phyloP scores from a whole-genome alignment of 2,113 vertebrate species.

The Eulacestoma nigropectus region DNA sequence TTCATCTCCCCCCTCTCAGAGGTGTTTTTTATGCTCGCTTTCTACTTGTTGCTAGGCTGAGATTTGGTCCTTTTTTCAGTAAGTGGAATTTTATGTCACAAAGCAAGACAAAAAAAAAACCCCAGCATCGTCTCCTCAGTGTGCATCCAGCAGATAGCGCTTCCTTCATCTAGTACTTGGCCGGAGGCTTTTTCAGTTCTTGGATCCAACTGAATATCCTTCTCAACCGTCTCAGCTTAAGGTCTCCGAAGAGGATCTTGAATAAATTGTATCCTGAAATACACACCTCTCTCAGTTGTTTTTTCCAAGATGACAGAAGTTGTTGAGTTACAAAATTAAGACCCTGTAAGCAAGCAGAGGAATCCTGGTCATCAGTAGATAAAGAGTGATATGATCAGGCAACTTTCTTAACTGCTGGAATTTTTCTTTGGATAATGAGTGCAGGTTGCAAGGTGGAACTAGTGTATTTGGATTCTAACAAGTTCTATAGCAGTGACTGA shows the following conservation, averaged over 20 bases:
- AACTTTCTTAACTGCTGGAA: neutral
- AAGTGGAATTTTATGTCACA: neutral
- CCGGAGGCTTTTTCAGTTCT: neutral
- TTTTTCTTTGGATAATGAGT: neutral
- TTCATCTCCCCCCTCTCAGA: neutral
- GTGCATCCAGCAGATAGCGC: neutral
- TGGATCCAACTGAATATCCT: neutral
- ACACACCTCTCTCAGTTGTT: neutral
- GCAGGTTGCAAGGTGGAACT: neutral
- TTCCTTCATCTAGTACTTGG: neutral
- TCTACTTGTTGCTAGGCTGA: neutral
- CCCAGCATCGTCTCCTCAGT: neutral
- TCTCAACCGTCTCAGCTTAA: neutral
- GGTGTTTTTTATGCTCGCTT: neutral
- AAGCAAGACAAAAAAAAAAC: neutral
- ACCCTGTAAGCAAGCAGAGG: neutral
- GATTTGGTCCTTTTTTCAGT: neutral
- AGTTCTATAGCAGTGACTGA: slow-evolving; percentile 2
- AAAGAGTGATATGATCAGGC: neutral
- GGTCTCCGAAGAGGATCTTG: neutral
- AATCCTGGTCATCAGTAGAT: neutral
- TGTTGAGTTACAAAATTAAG: neutral
- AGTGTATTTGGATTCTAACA: slow-evolving; percentile 18
- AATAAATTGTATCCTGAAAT: neutral
- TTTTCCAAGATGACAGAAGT: neutral